A percentile compares a stretch with the other conserved stretches of the same genome.
Evolutionary conservation across 2,888 invertebrate species (phyloP).

Genomic region (Drosophila hamatofila): DNA sequence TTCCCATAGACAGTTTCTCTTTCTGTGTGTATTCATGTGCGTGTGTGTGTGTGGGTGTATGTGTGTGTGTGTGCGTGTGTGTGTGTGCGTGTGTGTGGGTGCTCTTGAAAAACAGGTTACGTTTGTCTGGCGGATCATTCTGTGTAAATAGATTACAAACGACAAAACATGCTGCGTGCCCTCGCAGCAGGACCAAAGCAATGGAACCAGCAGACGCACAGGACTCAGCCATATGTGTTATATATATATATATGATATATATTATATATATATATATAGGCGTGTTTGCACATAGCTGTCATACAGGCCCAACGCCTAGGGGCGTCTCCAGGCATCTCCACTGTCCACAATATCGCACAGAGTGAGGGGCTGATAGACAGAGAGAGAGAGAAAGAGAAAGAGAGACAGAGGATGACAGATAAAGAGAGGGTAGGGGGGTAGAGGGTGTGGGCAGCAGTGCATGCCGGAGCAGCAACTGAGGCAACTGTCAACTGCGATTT

Average conservation of each 20-base stretch:
- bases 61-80: slow-evolving; percentile 42
- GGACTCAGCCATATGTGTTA: slow-evolving; percentile 9
- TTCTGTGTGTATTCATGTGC: too few relatives aligned
- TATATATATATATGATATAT: slow-evolving; percentile 1
- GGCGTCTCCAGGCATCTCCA: slow-evolving; percentile 11
- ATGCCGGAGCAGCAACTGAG: slow-evolving; percentile 4
- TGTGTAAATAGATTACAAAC: slow-evolving; percentile 84
- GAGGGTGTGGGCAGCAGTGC: background rate
- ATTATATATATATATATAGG: background rate
- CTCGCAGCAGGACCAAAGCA: slow-evolving; percentile 19
- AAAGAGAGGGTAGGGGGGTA: background rate
- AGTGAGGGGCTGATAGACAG: background rate
- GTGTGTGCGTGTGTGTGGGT: slow-evolving; percentile 35
- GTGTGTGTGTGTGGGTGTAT: slow-evolving; percentile 1
- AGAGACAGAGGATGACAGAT: too few relatives aligned
- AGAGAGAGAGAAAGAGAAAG: background rate
- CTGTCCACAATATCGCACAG: slow-evolving; percentile 5
- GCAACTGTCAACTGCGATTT: background rate
- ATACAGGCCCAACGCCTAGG: slow-evolving; percentile 20
- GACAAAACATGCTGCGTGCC: slow-evolving; percentile 81
- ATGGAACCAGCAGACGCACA: slow-evolving; percentile 11
- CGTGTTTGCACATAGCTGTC: slow-evolving; percentile 24
- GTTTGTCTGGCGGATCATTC: slow-evolving; percentile 55
- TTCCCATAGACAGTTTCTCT: slow-evolving; percentile 5
- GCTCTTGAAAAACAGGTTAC: slow-evolving; percentile 68